Base-by-base conservation (phyloP, 2,113 vertebrate genomes). In the Chrysochloris asiatica region DNA sequence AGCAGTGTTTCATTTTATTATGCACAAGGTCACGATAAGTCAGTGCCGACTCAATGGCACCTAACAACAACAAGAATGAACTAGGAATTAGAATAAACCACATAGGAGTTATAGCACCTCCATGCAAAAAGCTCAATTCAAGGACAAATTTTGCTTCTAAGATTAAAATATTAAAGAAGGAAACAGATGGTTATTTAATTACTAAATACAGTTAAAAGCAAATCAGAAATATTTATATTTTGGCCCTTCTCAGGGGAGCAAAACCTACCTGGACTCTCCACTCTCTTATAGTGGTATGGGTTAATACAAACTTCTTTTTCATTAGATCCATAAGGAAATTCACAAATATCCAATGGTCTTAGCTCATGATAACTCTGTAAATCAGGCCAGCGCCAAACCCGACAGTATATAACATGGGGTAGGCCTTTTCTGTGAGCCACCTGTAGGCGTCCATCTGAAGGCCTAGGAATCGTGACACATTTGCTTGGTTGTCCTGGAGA, bases 261-360 rank as follows among this genome's bases (percentile, higher is more conserved):
- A 95, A 95, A 97, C 98, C 80, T 97, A 99, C 99, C 99, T 96
- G 99, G 99, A 97, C 99, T 99, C 95, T 99, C 99, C 95, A 99
- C 99, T 96, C 99, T 98, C 96, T 99, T 99, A 97, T 99, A 99
- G 98, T 99, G 99, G 98, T 99, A 99, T 1, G 99, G 99, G 97
- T 99, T 99, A 97, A 99, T 99, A 98, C 99, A 99, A 94, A 99
- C 99, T 98, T 99, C 99, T 98, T 99, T 99, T 97, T 99, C 99
- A 90, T 99, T 99, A 92, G 99, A 99, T 95, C 99, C 99, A 94
- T 99, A 99, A 30, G 99, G 99, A 97, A 99, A 99, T 96, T 99
- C 99, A n/a, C n/a, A n/a, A n/a, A n/a, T n/a, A n/a, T n/a, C n/a
- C n/a, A n/a, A n/a, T n/a, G n/a, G n/a, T n/a, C n/a, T n/a, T n/a